A percentile compares a stretch with the other conserved stretches of the same genome.
phyloP scores from a whole-genome alignment of 2,888 invertebrate species.

The Nebria brevicollis region DNA sequence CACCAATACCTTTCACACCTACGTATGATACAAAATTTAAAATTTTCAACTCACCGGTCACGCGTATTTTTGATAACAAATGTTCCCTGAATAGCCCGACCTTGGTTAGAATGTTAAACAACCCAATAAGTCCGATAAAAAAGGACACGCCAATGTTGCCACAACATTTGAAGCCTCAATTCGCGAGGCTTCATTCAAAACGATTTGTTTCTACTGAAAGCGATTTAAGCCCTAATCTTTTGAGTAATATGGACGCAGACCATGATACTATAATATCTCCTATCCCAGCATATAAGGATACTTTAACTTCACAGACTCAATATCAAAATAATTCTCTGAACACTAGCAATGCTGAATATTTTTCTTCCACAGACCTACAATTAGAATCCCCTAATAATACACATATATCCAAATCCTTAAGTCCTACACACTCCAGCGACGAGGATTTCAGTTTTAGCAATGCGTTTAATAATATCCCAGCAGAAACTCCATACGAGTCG shows the following conservation, averaged over 20 bases:
- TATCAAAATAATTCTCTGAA: background rate
- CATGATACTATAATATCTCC: background rate
- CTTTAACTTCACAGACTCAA: background rate
- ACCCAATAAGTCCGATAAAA: slow-evolving; percentile 27
- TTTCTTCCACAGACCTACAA: background rate
- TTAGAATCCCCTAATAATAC: background rate
- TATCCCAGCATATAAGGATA: background rate
- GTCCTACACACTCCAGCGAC: background rate
- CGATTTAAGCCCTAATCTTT: background rate
- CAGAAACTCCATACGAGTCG: background rate
- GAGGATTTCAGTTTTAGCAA: background rate
- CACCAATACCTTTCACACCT: slow-evolving; percentile 7
- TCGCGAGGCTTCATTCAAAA: background rate
- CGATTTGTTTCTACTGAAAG: background rate
- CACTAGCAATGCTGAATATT: background rate
- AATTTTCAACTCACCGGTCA: slow-evolving; percentile 12
- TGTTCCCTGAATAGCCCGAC: slow-evolving; percentile 24
- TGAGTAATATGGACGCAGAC: background rate
- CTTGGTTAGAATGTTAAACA: slow-evolving; percentile 11
- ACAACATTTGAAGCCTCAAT: background rate
- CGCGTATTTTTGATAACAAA: background rate
- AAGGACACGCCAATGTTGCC: slow-evolving; percentile 2
- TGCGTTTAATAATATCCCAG: background rate
- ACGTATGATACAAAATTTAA: background rate
- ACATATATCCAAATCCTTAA: slow-evolving; percentile 6